A percentile compares a stretch with the other conserved stretches of the same genome.
Conservation (phyloP, 2,888 invertebrate species). For the Thera obeliscata region DNA sequence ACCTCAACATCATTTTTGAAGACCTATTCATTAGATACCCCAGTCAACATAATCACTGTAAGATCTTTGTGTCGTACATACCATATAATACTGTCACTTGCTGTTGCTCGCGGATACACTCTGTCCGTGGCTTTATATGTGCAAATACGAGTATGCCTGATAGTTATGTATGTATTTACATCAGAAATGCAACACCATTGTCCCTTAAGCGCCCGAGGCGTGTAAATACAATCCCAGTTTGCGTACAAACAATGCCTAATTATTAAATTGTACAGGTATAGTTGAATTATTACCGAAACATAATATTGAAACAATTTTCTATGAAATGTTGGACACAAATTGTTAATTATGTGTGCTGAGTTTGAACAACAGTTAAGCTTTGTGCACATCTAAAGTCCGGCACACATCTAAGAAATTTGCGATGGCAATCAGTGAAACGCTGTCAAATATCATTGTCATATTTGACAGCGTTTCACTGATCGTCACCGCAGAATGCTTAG, state of each 20-base stretch:
- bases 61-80: too few species aligned
- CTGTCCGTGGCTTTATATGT: neutral
- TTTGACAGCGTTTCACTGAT: too few species aligned
- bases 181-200: conserved; percentile 23
- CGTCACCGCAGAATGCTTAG: too few species aligned
- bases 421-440: too few species aligned
- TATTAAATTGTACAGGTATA: conserved; percentile 61
- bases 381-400: too few species aligned
- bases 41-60: too few species aligned
- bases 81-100: too few species aligned
- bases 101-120: neutral
- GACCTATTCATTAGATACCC: too few species aligned
- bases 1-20: too few species aligned
- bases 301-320: conserved; percentile 9
- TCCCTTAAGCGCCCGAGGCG: conserved; percentile 28
- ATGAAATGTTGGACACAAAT: neutral
- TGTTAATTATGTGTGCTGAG: neutral
- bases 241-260: conserved; percentile 68
- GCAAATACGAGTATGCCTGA: conserved; percentile 19
- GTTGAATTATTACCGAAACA: conserved; percentile 11
- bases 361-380: neutral
- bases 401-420: too few species aligned
- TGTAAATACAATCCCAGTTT: conserved; percentile 66
- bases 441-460: too few species aligned
- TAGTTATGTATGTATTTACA: conserved; percentile 20